Percentiles rank a stretch among this genome's conserved stretches.
Evolutionary conservation across 2,797 vertebrate genomes (phyloP).

Genomic region (Sphenodon punctatus): DNA sequence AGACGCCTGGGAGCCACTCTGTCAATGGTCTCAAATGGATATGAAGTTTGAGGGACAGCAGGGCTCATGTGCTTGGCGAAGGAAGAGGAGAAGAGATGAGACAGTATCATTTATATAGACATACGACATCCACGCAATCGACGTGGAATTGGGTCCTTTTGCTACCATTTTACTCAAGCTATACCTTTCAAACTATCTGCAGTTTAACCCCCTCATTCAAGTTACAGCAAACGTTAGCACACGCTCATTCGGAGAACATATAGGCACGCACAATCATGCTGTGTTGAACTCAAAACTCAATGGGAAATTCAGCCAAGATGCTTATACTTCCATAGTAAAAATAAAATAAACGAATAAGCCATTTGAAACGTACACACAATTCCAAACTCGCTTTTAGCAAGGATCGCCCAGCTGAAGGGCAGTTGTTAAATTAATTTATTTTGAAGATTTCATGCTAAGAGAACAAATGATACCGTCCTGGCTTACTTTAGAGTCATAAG

Average conservation of each 20-base stretch:
- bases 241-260: background rate
- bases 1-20: too few species aligned
- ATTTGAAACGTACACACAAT: background rate
- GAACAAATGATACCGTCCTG: background rate
- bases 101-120: background rate
- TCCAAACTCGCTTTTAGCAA: background rate
- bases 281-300: background rate
- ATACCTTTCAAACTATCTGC: background rate
- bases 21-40: too few species aligned
- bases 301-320: background rate
- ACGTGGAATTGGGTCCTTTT: background rate
- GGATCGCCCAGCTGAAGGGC: too few species aligned
- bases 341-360: background rate
- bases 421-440: background rate
- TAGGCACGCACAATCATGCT: too few species aligned
- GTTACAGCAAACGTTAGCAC: background rate
- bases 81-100: too few species aligned
- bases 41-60: too few species aligned
- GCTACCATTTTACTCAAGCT: background rate
- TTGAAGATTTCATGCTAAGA: background rate
- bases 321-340: background rate
- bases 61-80: too few species aligned
- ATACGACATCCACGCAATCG: background rate
- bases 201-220: too few species aligned
- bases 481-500: constrained; percentile 84